Conservation (phyloP, 2,888 invertebrate species). For the Griposia aprilina region DNA sequence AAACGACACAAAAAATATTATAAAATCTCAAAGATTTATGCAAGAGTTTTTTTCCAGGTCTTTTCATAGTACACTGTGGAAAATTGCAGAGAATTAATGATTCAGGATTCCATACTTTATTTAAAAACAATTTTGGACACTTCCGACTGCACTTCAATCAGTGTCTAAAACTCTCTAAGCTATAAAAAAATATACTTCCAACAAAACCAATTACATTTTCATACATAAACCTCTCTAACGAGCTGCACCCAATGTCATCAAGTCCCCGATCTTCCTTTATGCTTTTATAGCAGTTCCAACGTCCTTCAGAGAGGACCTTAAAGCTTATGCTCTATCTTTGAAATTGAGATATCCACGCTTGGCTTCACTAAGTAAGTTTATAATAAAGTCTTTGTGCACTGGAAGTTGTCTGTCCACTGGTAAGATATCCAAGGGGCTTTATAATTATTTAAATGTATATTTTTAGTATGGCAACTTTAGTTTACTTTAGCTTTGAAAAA, state of each 20-base stretch:
- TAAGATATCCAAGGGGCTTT: slow-evolving; percentile 35
- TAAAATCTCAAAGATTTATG: neutral
- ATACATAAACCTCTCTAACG: slow-evolving; percentile 27
- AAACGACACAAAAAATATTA: neutral
- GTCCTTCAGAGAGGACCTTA: slow-evolving; percentile 62
- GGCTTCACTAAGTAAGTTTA: slow-evolving; percentile 65
- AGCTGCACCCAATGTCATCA: slow-evolving; percentile 49
- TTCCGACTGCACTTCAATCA: neutral
- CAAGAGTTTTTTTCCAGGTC: neutral
- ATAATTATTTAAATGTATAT: slow-evolving; percentile 25
- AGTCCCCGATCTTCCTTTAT: slow-evolving; percentile 62
- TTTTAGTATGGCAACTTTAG: slow-evolving; percentile 11
- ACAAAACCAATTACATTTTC: slow-evolving; percentile 45
- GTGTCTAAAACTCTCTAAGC: neutral
- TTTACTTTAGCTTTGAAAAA: neutral
- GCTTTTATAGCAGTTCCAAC: slow-evolving; percentile 50
- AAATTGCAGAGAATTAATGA: neutral
- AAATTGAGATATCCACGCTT: slow-evolving; percentile 68
- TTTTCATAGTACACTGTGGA: neutral
- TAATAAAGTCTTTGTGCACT: slow-evolving; percentile 61
- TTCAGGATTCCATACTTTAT: neutral
- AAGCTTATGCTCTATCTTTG: slow-evolving; percentile 64
- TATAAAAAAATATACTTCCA: slow-evolving; percentile 9
- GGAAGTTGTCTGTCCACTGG: slow-evolving; percentile 31
- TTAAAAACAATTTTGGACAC: neutral